A percentile compares a stretch with the other conserved stretches of the same genome.
Evolutionary conservation across 2,113 vertebrate genomes (phyloP).

Genomic region (Smithornis capensis): DNA sequence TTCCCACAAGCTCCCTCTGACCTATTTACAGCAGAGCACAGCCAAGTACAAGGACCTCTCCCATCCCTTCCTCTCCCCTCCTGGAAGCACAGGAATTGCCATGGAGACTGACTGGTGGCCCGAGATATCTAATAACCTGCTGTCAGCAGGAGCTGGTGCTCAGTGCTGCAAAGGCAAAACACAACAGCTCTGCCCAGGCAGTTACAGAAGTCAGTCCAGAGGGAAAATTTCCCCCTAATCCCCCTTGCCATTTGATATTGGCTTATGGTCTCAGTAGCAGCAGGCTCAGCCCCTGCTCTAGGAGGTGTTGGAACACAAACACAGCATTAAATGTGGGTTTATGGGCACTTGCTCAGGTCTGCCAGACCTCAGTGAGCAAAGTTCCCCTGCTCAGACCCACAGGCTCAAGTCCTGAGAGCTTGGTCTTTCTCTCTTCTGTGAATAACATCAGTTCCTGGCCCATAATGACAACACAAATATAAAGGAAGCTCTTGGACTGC

Average conservation of each 20-base stretch:
- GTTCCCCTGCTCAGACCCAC: background rate
- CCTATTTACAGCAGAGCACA: background rate
- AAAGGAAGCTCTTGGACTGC: background rate
- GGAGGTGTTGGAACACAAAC: background rate
- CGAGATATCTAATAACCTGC: background rate
- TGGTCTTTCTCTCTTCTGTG: background rate
- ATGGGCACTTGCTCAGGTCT: background rate
- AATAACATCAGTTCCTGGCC: background rate
- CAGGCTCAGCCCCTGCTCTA: background rate
- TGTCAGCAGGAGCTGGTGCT: background rate
- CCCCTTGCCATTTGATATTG: background rate
- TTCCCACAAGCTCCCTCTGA: background rate
- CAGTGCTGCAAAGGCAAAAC: background rate
- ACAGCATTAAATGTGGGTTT: background rate
- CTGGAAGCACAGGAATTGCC: background rate
- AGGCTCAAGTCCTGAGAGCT: rapidly evolving
- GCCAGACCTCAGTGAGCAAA: background rate
- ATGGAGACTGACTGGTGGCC: background rate
- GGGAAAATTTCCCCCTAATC: background rate
- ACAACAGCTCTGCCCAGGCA: background rate
- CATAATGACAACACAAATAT: background rate
- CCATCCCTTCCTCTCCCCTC: background rate
- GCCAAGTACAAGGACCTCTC: background rate
- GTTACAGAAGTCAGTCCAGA: background rate
- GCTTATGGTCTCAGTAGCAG: background rate